Evolutionary conservation across 1,140 invertebrate genomes (phyloP).

Genomic region (Sycobia sp.): DNA sequence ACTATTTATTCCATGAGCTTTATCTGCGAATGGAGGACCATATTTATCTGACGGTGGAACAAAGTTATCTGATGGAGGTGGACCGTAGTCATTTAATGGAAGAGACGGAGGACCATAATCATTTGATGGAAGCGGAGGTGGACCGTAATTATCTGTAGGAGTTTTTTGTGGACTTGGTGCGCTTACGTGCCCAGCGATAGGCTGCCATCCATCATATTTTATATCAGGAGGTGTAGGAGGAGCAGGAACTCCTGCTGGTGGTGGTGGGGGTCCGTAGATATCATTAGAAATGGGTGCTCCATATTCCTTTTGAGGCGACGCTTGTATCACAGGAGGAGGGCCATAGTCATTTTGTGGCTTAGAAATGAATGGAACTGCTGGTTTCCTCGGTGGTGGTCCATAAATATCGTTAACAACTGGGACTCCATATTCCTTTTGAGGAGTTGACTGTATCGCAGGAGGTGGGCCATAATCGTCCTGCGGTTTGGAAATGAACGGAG

Average conservation of each 20-base stretch:
- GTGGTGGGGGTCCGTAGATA: slow-evolving; percentile 65
- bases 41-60: slow-evolving; percentile 23
- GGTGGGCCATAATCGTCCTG: slow-evolving; percentile 60
- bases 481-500: slow-evolving; percentile 59
- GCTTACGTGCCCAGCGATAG: slow-evolving; percentile 70
- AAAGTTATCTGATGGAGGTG: slow-evolving; percentile 3
- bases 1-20: too few relatives aligned
- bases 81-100: slow-evolving; percentile 15
- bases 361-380: slow-evolving; percentile 58
- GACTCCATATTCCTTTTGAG: slow-evolving; percentile 52
- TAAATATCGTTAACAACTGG: slow-evolving; percentile 58
- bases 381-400: slow-evolving; percentile 60
- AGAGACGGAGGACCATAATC: slow-evolving; percentile 8
- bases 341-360: slow-evolving; percentile 58
- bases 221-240: slow-evolving; percentile 76
- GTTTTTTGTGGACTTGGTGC: slow-evolving; percentile 5
- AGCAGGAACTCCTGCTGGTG: slow-evolving; percentile 70
- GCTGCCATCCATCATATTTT: slow-evolving; percentile 83
- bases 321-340: slow-evolving; percentile 52
- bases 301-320: slow-evolving; percentile 47
- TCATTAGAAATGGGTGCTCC: slow-evolving; percentile 54
- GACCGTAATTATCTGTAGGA: slow-evolving; percentile 28
- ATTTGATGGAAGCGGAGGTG: slow-evolving; percentile 13
- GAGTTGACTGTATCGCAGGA: slow-evolving; percentile 41
- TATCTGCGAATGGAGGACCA: slow-evolving; percentile 41